Evolutionary conservation across 2,113 vertebrate species (phyloP), one percentile per base, ranked within the genome.

Genomic region (Sapajus apella): DNA sequence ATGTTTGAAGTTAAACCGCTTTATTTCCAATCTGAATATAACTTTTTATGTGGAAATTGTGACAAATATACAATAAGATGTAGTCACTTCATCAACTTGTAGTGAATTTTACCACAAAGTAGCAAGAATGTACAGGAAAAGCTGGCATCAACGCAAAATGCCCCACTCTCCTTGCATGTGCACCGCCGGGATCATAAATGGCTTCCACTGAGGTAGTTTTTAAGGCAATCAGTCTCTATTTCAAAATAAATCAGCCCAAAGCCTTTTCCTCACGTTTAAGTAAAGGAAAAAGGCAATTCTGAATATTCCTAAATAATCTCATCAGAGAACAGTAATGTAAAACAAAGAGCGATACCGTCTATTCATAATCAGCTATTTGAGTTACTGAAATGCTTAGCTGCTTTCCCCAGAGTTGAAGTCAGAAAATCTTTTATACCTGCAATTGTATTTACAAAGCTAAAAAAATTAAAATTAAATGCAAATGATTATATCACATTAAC

Each of bases 161-260:
- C 35, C 64, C 56, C 11, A 2, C 47, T 81, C 14, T 25, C 76
- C n/a, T 68, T 82, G 94, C 25, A 76, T 5, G 25, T 4, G 20
- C 8, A 40, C 56, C 45, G 37, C 21, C 0, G 5, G 73, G 37
- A 75, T 92, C 77, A 87, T 17, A 30, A 81, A 72, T n/a, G 23
- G 4, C 47, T 86, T 47, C 66, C 5, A 66, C 70, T 37, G 68
- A 68, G 87, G 80, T 43, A 30, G 40, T 89, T 94, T 89, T 90
- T 93, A 27, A 82, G 32, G 73, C 97, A 96, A 20, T 43, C 35
- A 73, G 20, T 96, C 87, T 90, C 35, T 58, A 77, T 96, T 97
- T 86, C 79, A 83, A 94, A 96, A 94, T 91, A 79, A 95, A 91
- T 77, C 2, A 93, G 50, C 61, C n/a, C 47, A 90, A 94, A 80